Percentiles rank a stretch among this genome's conserved stretches.
These are phyloP conservation scores for Gymnodraco acuticeps DNA, from an alignment of 2,797 vertebrate species.

Conservation along the genomic window DNA sequence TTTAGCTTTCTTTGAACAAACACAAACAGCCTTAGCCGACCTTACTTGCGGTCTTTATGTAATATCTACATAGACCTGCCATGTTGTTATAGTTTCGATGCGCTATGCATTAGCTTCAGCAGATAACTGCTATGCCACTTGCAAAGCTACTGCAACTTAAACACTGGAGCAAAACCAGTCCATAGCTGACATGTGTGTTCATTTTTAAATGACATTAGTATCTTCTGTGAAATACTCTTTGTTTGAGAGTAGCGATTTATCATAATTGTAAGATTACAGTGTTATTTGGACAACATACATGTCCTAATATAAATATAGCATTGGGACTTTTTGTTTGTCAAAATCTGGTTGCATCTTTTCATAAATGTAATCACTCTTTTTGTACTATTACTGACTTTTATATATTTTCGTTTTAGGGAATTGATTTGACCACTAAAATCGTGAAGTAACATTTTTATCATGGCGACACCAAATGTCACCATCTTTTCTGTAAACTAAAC, in stretches of 20 bases:
- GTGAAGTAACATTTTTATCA: too few species aligned
- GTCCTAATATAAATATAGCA: too few species aligned
- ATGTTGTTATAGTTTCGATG: neutral
- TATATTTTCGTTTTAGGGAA: too few species aligned
- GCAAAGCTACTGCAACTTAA: neutral
- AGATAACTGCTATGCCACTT: neutral
- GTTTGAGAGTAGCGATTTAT: neutral
- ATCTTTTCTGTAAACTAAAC: neutral
- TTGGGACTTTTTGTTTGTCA: too few species aligned
- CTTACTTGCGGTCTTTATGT: neutral
- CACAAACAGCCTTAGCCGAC: neutral
- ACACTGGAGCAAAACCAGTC: neutral
- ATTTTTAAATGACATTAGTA: neutral
- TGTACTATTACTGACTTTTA: too few species aligned
- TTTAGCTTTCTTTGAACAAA: neutral
- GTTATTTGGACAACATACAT: too few species aligned
- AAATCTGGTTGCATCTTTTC: too few species aligned
- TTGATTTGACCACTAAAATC: too few species aligned
- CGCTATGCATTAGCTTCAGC: neutral
- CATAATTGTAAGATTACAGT: too few species aligned
- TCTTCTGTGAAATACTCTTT: neutral
- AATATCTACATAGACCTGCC: neutral
- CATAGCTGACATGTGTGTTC: neutral
- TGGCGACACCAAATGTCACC: neutral
- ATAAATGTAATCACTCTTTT: too few species aligned